Conservation (phyloP, 2,113 vertebrate species). For the Sus scrofa region T2T-Sscrofa CM000824.6:51106001-51106500, state of each 20-base stretch:
- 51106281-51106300: background rate
- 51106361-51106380: background rate
- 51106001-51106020: background rate
- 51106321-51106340: background rate
- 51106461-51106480: background rate
- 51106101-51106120: background rate
- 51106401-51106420: background rate
- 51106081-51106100: background rate
- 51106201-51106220: background rate
- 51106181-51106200: background rate
- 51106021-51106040: background rate
- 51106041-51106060: too few species aligned
- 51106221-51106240: background rate
- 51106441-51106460: background rate
- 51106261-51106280: background rate
- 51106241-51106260: fast-evolving
- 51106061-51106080: background rate
- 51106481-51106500: slow-evolving; percentile 33
- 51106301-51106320: background rate
- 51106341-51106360: background rate
- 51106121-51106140: background rate
- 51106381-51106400: background rate
- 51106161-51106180: too few species aligned
- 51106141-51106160: fast-evolving
- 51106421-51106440: background rate